Conservation (phyloP, 2,888 invertebrate species). For the Macrophya annulata region DNA sequence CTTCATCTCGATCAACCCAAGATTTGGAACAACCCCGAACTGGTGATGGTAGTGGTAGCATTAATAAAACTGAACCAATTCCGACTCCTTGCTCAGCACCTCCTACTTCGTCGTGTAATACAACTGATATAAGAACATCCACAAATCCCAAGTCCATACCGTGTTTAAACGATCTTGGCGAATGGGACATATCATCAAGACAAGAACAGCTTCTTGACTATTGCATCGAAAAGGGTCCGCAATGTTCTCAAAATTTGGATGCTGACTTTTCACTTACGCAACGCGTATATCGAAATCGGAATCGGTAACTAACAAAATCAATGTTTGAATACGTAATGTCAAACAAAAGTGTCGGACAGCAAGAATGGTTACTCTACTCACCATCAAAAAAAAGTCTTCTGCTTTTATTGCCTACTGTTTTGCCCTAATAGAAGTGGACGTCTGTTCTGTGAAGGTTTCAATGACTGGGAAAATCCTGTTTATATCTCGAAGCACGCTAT, state of each 20-base stretch:
- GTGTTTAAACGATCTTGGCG: neutral
- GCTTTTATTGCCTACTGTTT: conserved; percentile 19
- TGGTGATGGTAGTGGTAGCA: neutral
- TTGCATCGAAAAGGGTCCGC: conserved; percentile 19
- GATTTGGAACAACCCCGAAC: neutral
- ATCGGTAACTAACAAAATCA: conserved; percentile 12
- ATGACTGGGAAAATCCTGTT: neutral
- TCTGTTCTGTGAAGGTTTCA: conserved; percentile 4
- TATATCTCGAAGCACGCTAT: conserved; percentile 14
- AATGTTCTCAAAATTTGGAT: conserved; percentile 1
- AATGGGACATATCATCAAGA: conserved; percentile 14
- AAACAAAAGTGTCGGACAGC: conserved; percentile 1
- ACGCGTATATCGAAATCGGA: conserved; percentile 14
- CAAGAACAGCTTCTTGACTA: conserved; percentile 2
- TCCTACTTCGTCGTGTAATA: neutral
- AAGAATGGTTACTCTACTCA: conserved; percentile 8
- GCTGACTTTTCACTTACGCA: neutral
- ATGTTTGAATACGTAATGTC: conserved; percentile 14
- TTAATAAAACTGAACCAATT: neutral
- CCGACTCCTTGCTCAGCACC: conserved; percentile 2
- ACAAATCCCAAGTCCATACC: neutral
- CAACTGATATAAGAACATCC: conserved; percentile 12
- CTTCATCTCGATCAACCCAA: conserved; percentile 13
- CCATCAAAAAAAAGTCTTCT: conserved; percentile 14
- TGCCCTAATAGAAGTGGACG: neutral